Evolutionary conservation across 1,140 invertebrate species (phyloP), one percentile per base, ranked within the genome.

Genomic region (Cydia amplana): DNA sequence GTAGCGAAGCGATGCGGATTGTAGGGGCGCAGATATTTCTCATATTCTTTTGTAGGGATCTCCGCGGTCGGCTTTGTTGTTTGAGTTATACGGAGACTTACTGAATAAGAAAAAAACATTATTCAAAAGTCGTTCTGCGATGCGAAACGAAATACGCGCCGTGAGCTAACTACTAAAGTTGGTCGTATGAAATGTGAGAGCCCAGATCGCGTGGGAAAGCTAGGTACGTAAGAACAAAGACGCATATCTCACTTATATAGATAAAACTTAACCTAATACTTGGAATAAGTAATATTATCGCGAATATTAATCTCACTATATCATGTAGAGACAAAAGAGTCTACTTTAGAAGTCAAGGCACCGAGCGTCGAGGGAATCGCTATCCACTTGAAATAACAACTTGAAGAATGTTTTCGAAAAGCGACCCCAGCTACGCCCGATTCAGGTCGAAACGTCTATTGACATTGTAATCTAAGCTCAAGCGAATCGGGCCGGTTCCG

Each of bases 11-110:
- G 85, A 86, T 86, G 81, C 85, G 80, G 82, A 87, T 86, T 88
- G 84, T 85, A 82, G 80, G 77, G 83, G 80, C 75, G 85, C 77
- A 85, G 85, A 86, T 90, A 91, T 90, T 89, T 89, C 83, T 87
- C 85, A 87, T 87, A 88, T 87, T 89, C 88, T 85, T 90, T 91
- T 91, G 88, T 90, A 81, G 79, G 77, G 83, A 86, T 85, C 80
- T 78, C 77, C 80, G 82, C 82, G 82, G 85, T 78, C 79, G 80
- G 80, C 80, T 89, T 88, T 90, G 85, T 89, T 88, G 81, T 86
- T 83, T 86, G 82, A 83, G 81, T 85, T 86, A 89, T 83, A 84
- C 55, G 77, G 81, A 83, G 80, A 85, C 82, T 85, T 79, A 80
- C 74, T 79, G 84, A 85, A 83, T 84, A 85, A 85, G 80, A 86